Base-by-base conservation (phyloP, 2,113 vertebrate genomes). In the Psilopsiagon aymara region DNA sequence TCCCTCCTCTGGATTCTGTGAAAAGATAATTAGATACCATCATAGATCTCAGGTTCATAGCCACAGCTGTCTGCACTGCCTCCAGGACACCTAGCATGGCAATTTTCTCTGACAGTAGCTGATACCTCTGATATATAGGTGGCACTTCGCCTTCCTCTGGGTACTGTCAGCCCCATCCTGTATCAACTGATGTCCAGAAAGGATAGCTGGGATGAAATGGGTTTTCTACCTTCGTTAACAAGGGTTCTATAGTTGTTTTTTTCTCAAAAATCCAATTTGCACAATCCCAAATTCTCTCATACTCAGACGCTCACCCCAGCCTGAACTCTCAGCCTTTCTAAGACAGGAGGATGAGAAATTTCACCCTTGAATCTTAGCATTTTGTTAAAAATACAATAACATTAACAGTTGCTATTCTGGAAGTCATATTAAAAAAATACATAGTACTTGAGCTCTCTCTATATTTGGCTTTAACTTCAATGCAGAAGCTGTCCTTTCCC, bases 1-100 rank as follows among this genome's bases (percentile, higher is more conserved):
- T 94, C 64, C 53, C 33, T 92, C 47, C 60, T 83, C 68, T 55
- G 79, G 39, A 41, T 82, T 71, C 88, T 93, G 82, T 90, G 79
- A 75, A 94, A 90, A 95, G 75, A 62, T 84, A 90, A 96, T 96
- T 88, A 78, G 92, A 21, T 68, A 51, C 47, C 49, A 55, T 25
- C 6, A 1, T 27, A 71, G 47, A 28, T 59, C 43, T 95, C 64
- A 20, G 69, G 39, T 44, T 94, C 35, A 39, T 23, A 63, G 44
- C 35, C 75, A 70, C 2, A 1, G 47, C 71, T 70, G 31, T 62
- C 79, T 33, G 10, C 0, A 0, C 55, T 90, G 73, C 51, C 62
- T 39, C 14, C 43, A 60, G 73, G 39, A 43, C 63, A 44, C 51
- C 37, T 70, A 71, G 51, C 7, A 18, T 0, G 0, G 44, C 79